A percentile compares a stretch with the other conserved stretches of the same genome.
phyloP scores from a whole-genome alignment of 2,113 vertebrate species.

The Alexandromys fortis region DNA sequence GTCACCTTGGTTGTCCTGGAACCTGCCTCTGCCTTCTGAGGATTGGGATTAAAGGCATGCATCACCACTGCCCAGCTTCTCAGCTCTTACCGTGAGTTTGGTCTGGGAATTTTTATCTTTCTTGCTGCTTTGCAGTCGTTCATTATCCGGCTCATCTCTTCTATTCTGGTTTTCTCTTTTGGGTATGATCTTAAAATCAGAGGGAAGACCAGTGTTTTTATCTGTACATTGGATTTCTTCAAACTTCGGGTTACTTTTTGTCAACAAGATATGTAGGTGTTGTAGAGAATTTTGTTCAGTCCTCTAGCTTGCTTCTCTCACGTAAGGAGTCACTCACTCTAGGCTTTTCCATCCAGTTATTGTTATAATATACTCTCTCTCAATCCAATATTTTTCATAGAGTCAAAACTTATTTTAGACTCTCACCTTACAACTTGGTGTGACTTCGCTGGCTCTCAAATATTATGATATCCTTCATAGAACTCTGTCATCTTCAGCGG shows the following conservation, averaged over 20 bases:
- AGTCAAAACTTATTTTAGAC: background rate
- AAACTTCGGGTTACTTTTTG: background rate
- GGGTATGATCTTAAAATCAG: slow-evolving; percentile 12
- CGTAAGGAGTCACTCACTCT: background rate
- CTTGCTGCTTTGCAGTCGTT: background rate
- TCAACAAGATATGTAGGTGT: background rate
- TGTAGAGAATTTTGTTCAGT: background rate
- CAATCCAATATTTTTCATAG: background rate
- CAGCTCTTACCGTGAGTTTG: background rate
- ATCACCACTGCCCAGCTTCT: accelerated
- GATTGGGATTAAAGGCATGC: background rate
- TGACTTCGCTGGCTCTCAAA: slow-evolving; percentile 26
- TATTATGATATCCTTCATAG: slow-evolving; percentile 14
- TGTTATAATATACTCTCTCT: background rate
- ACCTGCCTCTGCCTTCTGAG: background rate
- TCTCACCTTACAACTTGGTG: background rate
- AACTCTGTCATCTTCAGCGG: background rate
- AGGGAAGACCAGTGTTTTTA: slow-evolving; percentile 14
- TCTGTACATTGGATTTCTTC: background rate
- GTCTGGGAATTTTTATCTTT: slow-evolving; percentile 34
- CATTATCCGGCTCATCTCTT: background rate
- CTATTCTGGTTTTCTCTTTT: background rate
- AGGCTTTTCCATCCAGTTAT: background rate
- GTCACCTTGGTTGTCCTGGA: background rate
- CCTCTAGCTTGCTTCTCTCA: background rate